phyloP scores from a whole-genome alignment of 2,113 vertebrate species.

The Syngnathus floridae region DNA sequence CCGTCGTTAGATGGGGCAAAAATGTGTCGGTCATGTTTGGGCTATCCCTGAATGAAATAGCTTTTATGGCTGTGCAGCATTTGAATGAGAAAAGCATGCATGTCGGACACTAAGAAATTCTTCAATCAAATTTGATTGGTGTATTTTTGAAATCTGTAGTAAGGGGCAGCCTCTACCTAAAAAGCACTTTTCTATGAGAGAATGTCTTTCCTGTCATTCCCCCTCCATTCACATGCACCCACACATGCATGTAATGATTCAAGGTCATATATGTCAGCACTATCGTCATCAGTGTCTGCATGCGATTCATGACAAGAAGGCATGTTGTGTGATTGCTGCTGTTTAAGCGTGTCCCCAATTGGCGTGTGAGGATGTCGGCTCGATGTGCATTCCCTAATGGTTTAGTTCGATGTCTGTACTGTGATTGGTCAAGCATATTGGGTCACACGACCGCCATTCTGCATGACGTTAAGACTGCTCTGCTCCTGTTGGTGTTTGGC shows the following conservation, averaged over 20 bases:
- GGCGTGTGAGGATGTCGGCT: constrained; percentile 15
- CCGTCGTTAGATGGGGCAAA: constrained; percentile 6
- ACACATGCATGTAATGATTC: constrained; percentile 41
- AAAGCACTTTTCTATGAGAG: not conserved
- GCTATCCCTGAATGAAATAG: constrained; percentile 48
- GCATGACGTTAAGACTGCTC: constrained; percentile 56
- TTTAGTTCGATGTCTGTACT: not conserved
- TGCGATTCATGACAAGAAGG: constrained; percentile 5
- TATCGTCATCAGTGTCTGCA: not conserved
- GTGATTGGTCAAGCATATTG: constrained; percentile 22
- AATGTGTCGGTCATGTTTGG: constrained; percentile 12
- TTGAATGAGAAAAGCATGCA: constrained; percentile 33
- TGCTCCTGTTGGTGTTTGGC: constrained; percentile 34
- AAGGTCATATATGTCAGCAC: constrained; percentile 23
- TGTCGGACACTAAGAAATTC: not conserved
- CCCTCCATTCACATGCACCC: constrained; percentile 10
- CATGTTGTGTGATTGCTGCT: constrained; percentile 9
- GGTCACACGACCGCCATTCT: constrained; percentile 52
- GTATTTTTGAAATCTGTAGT: constrained; percentile 10
- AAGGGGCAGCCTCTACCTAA: constrained; percentile 44
- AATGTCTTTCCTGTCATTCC: constrained; percentile 11
- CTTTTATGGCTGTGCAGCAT: constrained; percentile 30
- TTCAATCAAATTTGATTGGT: not conserved
- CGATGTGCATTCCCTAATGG: not conserved
- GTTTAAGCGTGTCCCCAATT: constrained; percentile 27